Percentiles rank a stretch among this genome's conserved stretches.
phyloP scores from a whole-genome alignment of 2,113 vertebrate species.

The Tachycineta bicolor region DNA sequence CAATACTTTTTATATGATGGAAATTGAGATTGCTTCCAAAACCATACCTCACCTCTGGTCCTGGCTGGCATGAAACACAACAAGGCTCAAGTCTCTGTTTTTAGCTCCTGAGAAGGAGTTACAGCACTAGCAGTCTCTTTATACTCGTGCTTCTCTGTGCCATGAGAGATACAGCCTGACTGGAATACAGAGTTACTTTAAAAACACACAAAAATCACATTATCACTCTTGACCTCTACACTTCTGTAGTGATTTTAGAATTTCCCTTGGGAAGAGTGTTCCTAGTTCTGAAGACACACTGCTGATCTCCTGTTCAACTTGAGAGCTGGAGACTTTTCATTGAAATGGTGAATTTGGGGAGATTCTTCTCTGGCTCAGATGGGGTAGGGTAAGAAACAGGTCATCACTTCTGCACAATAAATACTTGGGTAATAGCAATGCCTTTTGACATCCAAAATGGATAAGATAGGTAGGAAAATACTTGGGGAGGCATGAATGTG shows the following conservation, averaged over 20 bases:
- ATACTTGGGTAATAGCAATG: background rate
- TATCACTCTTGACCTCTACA: background rate
- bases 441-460: background rate
- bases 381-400: background rate
- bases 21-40: background rate
- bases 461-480: background rate
- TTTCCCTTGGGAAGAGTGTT: background rate
- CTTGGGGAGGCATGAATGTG: accelerated
- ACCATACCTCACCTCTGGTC: background rate
- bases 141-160: background rate
- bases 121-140: background rate
- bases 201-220: background rate
- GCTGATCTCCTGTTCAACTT: background rate
- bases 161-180: background rate
- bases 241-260: background rate
- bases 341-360: background rate
- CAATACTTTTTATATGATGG: background rate
- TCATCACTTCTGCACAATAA: background rate
- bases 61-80: background rate
- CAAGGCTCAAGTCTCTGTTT: background rate
- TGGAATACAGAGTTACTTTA: background rate
- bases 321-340: background rate
- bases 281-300: background rate
- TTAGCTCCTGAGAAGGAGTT: background rate
- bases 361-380: background rate